Base-by-base conservation (phyloP, 1,140 invertebrate species). In the Ceratosolen solmsi region DNA sequence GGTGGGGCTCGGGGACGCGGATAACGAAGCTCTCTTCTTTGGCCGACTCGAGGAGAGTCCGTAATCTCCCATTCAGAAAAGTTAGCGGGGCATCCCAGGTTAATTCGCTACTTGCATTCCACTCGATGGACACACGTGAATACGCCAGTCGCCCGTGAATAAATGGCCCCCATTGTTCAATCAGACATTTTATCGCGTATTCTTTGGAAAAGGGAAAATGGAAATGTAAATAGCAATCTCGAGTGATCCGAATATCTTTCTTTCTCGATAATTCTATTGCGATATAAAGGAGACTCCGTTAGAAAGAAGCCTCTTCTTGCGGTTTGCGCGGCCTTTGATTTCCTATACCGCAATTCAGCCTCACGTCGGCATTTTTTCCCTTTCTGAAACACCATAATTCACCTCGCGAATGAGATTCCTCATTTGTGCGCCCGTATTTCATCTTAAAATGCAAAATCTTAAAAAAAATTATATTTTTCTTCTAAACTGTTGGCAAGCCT, bases 61-160 rank as follows among this genome's bases (percentile, higher is more conserved):
- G 78, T 87, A 88, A 88, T 89, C 83, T 86, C 58, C 86, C 82
- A 89, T 89, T 89, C 84, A 89, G 83, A 85, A 85, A 85, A 88
- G 83, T 85, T 85, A 88, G 73, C 84, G 84, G 79, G 77, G 86
- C 86, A 85, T 86, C 80, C 63, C 78, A 84, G 87, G 84, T 87
- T 88, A 87, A 88, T 88, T 87, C 84, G 84, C 86, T 86, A 86
- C 84, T 86, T 86, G 75, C 72, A 84, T 85, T 85, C 83, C 75
- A 79, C 84, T 86, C 85, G 86, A 85, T 82, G 85, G 85, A 76
- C 84, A 86, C 86, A 84, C 85, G 84, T 87, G 84, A 87, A 85
- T 83, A 80, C 54, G 78, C 79, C 82, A 84, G 73, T 83, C 79
- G 75, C n/a, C 75, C 46, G 77, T 87, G 86, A 87, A 87, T 84